Evolutionary conservation across 2,888 invertebrate genomes (phyloP).

Genomic region (Drosophila niveifrons): DNA sequence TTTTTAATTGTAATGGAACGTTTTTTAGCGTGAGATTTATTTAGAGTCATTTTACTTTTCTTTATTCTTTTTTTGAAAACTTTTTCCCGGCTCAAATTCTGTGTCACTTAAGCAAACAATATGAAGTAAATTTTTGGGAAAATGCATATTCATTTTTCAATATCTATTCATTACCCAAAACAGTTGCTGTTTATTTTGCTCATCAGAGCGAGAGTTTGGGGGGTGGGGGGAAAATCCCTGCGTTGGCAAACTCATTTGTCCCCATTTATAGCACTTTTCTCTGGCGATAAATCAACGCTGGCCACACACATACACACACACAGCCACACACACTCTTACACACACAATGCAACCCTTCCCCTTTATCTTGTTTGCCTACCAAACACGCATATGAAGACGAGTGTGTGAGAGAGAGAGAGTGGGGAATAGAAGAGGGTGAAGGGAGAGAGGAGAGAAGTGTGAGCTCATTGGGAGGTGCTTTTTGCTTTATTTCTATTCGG

Average conservation of each 20-base stretch:
- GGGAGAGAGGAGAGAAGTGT: no score
- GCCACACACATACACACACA: not conserved
- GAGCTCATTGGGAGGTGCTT: slow-evolving; percentile 16
- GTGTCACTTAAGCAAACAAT: no score
- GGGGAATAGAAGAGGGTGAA: no score
- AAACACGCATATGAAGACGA: not conserved
- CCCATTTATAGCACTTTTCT: slow-evolving; percentile 45
- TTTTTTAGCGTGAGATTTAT: no score
- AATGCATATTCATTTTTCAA: not conserved
- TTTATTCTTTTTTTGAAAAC: no score
- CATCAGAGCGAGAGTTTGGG: not conserved
- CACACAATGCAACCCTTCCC: not conserved
- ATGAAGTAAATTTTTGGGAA: no score
- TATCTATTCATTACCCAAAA: not conserved
- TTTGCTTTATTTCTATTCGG: slow-evolving; percentile 65
- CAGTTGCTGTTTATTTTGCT: not conserved
- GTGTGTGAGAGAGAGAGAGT: not conserved
- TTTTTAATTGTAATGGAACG: no score
- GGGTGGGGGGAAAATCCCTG: not conserved
- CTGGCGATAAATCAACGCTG: slow-evolving; percentile 45
- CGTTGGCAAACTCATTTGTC: slow-evolving; percentile 37
- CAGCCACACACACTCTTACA: no score
- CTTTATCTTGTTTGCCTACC: not conserved
- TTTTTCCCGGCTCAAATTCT: no score
- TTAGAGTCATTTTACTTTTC: no score